phyloP scores from a whole-genome alignment of 2,888 invertebrate species.

The Lasioglossum zephyrum region DNA sequence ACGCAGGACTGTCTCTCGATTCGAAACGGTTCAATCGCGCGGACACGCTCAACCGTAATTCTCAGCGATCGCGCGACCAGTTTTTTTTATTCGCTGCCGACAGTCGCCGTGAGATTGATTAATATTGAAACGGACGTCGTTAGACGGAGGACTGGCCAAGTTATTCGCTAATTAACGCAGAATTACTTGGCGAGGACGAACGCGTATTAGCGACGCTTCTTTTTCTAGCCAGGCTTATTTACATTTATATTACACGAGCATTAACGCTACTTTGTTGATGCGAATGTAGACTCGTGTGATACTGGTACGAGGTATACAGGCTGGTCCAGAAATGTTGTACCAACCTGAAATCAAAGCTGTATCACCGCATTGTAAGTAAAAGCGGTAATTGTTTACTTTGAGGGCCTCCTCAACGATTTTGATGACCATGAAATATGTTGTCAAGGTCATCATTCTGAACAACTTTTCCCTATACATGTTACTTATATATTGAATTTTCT shows the following conservation, averaged over 20 bases:
- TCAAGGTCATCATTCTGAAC: no score
- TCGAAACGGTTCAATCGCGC: conserved; percentile 15
- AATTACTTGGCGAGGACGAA: not conserved
- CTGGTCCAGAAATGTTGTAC: no score
- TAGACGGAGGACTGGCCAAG: not conserved
- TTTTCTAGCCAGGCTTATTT: not conserved
- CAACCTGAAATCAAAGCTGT: no score
- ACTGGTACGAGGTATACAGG: not conserved
- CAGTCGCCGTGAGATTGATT: conserved; percentile 8
- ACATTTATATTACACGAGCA: conserved; percentile 44
- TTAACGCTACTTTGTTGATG: conserved; percentile 21
- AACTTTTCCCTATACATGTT: no score
- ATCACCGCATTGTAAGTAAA: no score
- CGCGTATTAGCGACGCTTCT: not conserved
- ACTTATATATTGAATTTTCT: no score
- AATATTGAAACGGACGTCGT: conserved; percentile 24
- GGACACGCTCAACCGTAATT: not conserved
- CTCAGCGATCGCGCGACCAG: not conserved
- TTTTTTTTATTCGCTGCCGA: not conserved
- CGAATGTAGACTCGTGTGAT: not conserved
- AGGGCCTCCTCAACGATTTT: no score
- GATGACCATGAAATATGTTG: no score
- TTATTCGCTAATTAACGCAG: conserved; percentile 31
- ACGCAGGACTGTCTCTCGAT: not conserved
- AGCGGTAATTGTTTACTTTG: no score